Evolutionary conservation across 2,888 invertebrate genomes (phyloP).

Genomic region (Eupithecia subfuscata): DNA sequence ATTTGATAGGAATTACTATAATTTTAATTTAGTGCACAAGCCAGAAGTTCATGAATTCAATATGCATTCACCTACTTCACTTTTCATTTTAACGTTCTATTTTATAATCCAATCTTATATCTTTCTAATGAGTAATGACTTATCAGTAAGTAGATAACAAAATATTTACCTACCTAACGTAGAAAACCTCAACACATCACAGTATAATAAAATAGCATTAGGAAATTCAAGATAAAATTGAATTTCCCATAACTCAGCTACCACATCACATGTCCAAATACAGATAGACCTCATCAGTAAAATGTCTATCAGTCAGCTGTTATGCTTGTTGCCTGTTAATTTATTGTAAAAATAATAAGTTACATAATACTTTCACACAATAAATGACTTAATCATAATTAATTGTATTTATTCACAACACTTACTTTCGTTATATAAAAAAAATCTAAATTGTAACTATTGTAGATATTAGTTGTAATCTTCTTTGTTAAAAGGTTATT

Average conservation of each 20-base stretch:
- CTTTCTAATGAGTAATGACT: background rate
- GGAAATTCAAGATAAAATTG: background rate
- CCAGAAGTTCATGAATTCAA: background rate
- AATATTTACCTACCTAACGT: background rate
- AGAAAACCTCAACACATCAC: background rate
- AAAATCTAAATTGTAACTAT: background rate
- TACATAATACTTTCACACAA: conserved; percentile 6
- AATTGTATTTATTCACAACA: conserved; percentile 6
- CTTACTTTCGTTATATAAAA: background rate
- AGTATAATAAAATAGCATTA: background rate
- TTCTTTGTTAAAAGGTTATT: background rate
- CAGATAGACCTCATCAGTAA: background rate
- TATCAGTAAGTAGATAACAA: background rate
- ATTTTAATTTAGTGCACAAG: background rate
- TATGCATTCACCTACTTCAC: background rate
- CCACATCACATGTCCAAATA: background rate
- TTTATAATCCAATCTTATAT: background rate
- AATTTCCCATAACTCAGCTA: background rate
- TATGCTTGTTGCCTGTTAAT: background rate
- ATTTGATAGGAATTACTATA: background rate
- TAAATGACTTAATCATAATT: conserved; percentile 17
- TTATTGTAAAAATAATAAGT: conserved; percentile 2
- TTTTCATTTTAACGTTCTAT: background rate
- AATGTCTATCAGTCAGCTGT: background rate
- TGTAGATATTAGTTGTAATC: background rate